A percentile compares a stretch with the other conserved stretches of the same genome.
Conservation (phyloP, 2,888 invertebrate genomes). For the Polia nebulosa region DNA sequence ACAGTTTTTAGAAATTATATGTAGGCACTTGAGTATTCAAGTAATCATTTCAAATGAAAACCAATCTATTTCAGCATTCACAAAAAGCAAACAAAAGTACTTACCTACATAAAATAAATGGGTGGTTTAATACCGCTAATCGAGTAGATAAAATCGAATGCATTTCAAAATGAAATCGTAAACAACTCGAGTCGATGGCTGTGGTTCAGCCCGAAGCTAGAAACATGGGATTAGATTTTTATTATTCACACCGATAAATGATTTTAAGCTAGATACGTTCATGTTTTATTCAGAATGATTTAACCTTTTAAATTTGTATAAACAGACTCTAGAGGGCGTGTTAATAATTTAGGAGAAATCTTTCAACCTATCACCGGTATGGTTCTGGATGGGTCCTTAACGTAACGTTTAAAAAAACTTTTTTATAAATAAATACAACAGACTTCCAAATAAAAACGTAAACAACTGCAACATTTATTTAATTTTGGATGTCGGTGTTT, state of each 20-base stretch:
- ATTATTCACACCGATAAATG: conserved; percentile 54
- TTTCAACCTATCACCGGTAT: conserved; percentile 18
- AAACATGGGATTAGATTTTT: conserved; percentile 53
- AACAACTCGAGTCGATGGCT: conserved; percentile 31
- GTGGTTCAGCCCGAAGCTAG: conserved; percentile 7
- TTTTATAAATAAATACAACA: too few species aligned
- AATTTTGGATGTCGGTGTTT: too few species aligned
- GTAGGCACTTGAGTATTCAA: not conserved
- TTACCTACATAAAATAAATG: conserved; percentile 24
- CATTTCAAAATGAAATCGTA: conserved; percentile 47
- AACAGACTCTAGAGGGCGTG: conserved; percentile 15
- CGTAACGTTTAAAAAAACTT: not conserved
- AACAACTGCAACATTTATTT: too few species aligned
- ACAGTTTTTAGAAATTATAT: not conserved
- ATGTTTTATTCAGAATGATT: conserved; percentile 43
- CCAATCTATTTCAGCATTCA: not conserved
- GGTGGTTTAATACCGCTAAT: conserved; percentile 20
- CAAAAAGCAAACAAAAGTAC: conserved; percentile 26
- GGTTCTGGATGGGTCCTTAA: too few species aligned
- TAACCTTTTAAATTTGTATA: conserved; percentile 39
- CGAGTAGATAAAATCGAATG: conserved; percentile 42
- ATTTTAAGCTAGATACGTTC: conserved; percentile 37
- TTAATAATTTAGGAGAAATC: conserved; percentile 36
- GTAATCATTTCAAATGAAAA: not conserved
- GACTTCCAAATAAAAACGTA: too few species aligned